Evolutionary conservation across 2,888 invertebrate genomes (phyloP).

Genomic region (Rhingia rostrata): DNA sequence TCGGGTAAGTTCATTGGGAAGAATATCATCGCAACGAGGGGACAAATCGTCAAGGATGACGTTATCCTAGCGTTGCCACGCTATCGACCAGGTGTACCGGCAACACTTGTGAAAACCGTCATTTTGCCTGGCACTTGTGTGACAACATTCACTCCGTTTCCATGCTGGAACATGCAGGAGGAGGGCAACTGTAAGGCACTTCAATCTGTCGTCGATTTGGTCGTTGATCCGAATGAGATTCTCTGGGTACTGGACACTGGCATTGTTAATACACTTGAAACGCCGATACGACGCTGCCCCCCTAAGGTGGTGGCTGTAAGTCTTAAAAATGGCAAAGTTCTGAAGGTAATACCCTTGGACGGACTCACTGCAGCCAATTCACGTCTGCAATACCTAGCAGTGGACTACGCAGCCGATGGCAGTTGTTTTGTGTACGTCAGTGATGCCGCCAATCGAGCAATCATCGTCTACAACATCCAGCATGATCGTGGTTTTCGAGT

Average conservation of each 20-base stretch:
- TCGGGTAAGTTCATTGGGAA: conserved; percentile 85
- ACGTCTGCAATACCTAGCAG: conserved; percentile 87
- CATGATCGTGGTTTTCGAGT: conserved; percentile 86
- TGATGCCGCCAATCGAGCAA: conserved; percentile 88
- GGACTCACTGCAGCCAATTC: conserved; percentile 85
- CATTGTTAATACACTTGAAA: conserved; percentile 87
- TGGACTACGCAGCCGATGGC: conserved; percentile 87
- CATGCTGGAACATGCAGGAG: conserved; percentile 88
- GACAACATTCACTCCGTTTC: conserved; percentile 85
- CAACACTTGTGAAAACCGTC: conserved; percentile 86
- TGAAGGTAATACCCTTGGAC: conserved; percentile 86
- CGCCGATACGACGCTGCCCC: conserved; percentile 86
- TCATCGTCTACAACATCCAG: conserved; percentile 87
- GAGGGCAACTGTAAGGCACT: conserved; percentile 87
- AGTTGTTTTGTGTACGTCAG: conserved; percentile 86
- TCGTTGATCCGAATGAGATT: conserved; percentile 86
- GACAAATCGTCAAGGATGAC: conserved; percentile 85
- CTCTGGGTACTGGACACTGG: conserved; percentile 90
- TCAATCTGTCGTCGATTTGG: conserved; percentile 88
- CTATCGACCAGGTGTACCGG: conserved; percentile 86
- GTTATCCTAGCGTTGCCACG: conserved; percentile 85
- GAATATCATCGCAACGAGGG: conserved; percentile 86
- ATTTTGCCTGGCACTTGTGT: conserved; percentile 83
- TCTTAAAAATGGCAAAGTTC: conserved; percentile 85
- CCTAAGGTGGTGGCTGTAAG: conserved; percentile 88